A percentile compares a stretch with the other conserved stretches of the same genome.
Conservation (phyloP, 2,113 vertebrate genomes). For the Mesitornis unicolor region DNA sequence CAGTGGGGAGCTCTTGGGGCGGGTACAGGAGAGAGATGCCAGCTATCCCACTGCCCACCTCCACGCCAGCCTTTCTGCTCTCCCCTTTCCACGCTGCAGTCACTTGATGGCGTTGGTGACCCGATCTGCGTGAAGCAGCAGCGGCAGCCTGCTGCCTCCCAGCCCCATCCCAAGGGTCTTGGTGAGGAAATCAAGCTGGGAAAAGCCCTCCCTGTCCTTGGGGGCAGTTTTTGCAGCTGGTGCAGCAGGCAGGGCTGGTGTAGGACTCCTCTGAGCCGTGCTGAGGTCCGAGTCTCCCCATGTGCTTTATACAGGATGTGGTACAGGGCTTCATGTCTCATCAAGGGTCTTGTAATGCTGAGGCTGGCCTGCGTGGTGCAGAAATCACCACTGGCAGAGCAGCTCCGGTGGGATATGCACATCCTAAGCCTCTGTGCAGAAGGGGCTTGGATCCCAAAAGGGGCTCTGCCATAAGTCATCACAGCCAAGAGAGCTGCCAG, state of each 20-base stretch:
- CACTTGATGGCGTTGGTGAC: slow-evolving; percentile 36
- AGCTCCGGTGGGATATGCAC: fast-evolving
- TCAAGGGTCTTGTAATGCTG: neutral
- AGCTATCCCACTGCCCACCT: neutral
- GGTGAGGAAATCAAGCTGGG: too few relatives aligned
- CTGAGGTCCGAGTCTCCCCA: neutral
- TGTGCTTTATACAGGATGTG: neutral
- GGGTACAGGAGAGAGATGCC: neutral
- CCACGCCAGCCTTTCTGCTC: neutral
- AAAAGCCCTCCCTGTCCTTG: neutral
- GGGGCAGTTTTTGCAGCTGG: neutral
- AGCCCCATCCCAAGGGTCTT: neutral
- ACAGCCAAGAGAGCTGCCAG: neutral
- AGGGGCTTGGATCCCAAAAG: neutral
- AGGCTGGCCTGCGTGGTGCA: neutral
- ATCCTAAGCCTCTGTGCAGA: too few relatives aligned
- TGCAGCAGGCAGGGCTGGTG: neutral
- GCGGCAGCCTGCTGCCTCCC: neutral
- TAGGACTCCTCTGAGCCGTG: neutral
- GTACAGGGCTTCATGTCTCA: fast-evolving
- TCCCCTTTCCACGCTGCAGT: neutral
- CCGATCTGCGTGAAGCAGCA: neutral
- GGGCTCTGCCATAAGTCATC: neutral
- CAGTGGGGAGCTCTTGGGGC: neutral
- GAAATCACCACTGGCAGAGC: neutral